Evolutionary conservation across 53 echinoderm and acorn worm species (phyloP), one percentile per base, ranked within the genome.

Genomic region (Astropecten irregularis): DNA sequence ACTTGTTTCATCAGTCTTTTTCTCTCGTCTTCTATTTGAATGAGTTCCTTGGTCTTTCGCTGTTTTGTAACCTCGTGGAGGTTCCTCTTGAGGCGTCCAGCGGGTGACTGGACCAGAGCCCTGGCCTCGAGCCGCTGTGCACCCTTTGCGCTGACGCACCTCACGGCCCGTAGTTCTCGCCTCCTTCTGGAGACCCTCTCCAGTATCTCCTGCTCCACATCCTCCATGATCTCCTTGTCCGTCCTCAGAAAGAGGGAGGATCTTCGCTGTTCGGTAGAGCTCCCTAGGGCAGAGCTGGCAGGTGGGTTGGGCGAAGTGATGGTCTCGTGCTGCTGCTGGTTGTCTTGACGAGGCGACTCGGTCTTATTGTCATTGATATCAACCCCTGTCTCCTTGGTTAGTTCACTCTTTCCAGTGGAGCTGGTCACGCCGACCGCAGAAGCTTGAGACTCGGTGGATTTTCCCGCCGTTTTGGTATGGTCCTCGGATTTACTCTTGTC

Each of bases 91-190:
- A 71, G 71, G 18, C 71, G 71, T 6, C 71, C 71, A 9, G 33
- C 71, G 7, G 71, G 50, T n/a, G 71, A 71, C 71, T 71, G 71
- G 18, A 51, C 71, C 51, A 71, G 71, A 5, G 71, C 71, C 50
- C 71, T 49, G 71, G 49, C 52, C 31, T 50, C 49, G 18, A 71
- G 71, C 18, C 71, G 26, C 49, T 50, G 71, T 0, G 51, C 71
- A 6, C 71, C 71, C 50, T 51, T 49, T 19, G 51, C 31, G 35
- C 71, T 71, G 33, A 71, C 71, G 18, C 71, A 71, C 2, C 71
- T 15, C 8, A 32, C 49, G 50, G 71, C 71, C 53, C 4, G 6
- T 31, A 71, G 71, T 32, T 49, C 49, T 19, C 71, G 71, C 4
- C 51, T 49, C 50, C 71, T 28, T 30, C 49, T 27, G 30, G 51